These are phyloP conservation scores for Pyrochroa serraticornis DNA, from an alignment of 2,888 invertebrate genomes.

Conservation along the genomic window DNA sequence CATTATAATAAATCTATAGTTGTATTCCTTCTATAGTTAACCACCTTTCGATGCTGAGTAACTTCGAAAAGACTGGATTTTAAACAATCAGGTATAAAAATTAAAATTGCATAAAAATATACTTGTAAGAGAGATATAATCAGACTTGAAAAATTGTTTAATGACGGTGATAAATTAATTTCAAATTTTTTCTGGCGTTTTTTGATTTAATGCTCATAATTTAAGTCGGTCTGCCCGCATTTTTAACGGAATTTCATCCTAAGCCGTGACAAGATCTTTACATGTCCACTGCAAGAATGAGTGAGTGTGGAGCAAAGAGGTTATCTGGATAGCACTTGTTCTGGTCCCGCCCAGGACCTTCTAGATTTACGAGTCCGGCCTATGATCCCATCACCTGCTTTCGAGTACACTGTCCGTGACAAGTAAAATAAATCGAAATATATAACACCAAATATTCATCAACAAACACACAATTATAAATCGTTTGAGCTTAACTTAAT, in stretches of 20 bases:
- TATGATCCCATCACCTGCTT: constrained; percentile 51
- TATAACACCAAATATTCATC: constrained; percentile 20
- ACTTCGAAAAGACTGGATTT: too few species aligned
- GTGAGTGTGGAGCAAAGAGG: constrained; percentile 51
- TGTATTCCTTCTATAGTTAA: too few species aligned
- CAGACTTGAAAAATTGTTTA: too few species aligned
- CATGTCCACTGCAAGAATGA: constrained; percentile 52
- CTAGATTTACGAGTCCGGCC: constrained; percentile 54
- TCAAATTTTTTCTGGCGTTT: too few species aligned
- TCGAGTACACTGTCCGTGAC: constrained; percentile 19
- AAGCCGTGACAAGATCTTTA: constrained; percentile 47
- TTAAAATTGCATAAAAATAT: too few species aligned
- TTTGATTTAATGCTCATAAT: too few species aligned
- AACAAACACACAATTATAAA: constrained; percentile 15
- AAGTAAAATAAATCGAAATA: constrained; percentile 14
- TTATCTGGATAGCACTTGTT: constrained; percentile 56
- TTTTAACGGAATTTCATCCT: constrained; percentile 3
- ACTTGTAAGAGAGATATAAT: too few species aligned
- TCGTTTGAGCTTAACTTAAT: background rate
- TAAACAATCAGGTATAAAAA: too few species aligned
- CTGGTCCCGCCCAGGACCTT: constrained; percentile 50
- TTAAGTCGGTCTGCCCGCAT: too few species aligned
- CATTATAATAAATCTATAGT: too few species aligned
- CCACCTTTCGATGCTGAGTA: too few species aligned
- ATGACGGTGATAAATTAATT: too few species aligned